phyloP scores from a whole-genome alignment of 2,113 vertebrate species.

The Tympanuchus pallidicinctus region DNA sequence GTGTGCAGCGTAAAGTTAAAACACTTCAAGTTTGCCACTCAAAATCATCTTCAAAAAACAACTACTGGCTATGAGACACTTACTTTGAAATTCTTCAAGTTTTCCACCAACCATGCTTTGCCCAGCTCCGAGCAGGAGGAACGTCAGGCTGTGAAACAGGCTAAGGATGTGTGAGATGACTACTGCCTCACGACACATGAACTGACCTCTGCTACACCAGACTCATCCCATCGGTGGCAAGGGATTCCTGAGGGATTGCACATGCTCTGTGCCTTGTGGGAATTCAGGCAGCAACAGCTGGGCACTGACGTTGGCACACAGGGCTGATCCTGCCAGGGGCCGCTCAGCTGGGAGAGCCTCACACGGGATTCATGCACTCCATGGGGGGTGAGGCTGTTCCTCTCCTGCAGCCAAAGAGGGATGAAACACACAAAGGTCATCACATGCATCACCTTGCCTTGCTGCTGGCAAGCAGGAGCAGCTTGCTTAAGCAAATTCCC shows the following conservation, averaged over 20 bases:
- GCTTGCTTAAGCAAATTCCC: not conserved
- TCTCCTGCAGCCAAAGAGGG: not conserved
- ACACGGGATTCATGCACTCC: rapidly evolving
- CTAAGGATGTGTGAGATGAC: not conserved
- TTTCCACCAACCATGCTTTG: not conserved
- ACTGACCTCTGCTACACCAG: not conserved
- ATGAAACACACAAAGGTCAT: not conserved
- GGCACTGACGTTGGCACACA: rapidly evolving
- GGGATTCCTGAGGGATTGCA: not conserved
- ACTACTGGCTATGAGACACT: not conserved
- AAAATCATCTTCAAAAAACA: not conserved
- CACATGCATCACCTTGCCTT: not conserved
- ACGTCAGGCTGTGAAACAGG: not conserved
- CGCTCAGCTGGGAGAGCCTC: not conserved
- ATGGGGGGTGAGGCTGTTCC: not conserved
- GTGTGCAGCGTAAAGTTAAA: not conserved
- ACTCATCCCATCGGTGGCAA: rapidly evolving
- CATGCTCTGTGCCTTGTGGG: rapidly evolving
- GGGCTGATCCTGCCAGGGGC: not conserved
- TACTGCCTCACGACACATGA: rapidly evolving
- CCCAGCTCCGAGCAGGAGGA: not conserved
- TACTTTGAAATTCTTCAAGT: not conserved
- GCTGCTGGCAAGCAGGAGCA: not conserved
- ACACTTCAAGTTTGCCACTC: not conserved
- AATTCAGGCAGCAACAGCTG: not conserved